Evolutionary conservation across 2,888 invertebrate genomes (phyloP).

Genomic region (Gastrophysa polygoni): DNA sequence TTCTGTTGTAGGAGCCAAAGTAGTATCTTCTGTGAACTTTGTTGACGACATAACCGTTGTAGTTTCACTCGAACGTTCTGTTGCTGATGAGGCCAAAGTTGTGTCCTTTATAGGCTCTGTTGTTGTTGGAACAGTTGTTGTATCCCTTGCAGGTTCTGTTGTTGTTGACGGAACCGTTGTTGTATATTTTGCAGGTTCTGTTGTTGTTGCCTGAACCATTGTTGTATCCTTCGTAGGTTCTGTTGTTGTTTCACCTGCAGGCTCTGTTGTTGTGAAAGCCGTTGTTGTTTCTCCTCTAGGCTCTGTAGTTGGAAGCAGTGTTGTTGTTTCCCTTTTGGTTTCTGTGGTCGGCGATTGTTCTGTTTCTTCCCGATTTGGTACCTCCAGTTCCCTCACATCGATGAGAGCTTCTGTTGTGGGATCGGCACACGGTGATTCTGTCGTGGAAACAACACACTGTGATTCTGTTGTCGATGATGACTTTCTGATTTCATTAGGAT

Average conservation of each 20-base stretch:
- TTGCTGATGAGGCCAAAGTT: neutral
- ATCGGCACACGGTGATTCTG: too few relatives aligned
- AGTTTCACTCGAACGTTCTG: neutral
- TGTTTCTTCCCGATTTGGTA: too few relatives aligned
- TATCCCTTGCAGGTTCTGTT: neutral
- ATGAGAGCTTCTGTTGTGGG: too few relatives aligned
- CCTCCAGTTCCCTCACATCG: too few relatives aligned
- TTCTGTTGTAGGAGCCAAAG: too few relatives aligned
- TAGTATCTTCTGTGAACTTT: too few relatives aligned
- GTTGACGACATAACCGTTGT: too few relatives aligned
- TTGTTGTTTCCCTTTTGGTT: neutral
- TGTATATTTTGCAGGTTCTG: neutral
- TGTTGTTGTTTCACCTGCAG: slow-evolving; percentile 2
- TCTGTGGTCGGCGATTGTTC: neutral
- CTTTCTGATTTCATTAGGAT: neutral
- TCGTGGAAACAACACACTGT: too few relatives aligned
- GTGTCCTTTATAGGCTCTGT: neutral
- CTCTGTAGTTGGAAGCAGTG: slow-evolving; percentile 6
- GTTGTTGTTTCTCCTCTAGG: neutral
- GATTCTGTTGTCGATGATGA: too few relatives aligned
- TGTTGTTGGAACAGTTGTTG: neutral
- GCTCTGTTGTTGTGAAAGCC: neutral
- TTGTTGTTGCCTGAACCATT: neutral
- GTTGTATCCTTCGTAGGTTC: neutral
- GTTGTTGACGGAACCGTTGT: neutral